Base-by-base conservation (phyloP, 2,888 invertebrate species). In the Lampropteryx suffumata region DNA sequence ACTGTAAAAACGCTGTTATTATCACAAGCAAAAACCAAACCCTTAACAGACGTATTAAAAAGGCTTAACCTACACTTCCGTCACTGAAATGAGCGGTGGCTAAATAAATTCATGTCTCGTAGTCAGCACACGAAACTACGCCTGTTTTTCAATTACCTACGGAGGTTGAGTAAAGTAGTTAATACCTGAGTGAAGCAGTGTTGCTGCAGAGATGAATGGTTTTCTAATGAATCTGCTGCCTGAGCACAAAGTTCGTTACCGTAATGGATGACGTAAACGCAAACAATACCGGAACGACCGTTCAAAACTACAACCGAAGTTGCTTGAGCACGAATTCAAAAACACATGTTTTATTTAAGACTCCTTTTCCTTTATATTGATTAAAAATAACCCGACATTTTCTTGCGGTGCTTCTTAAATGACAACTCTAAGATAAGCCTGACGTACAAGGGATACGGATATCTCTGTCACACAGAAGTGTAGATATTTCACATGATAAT, bases 211-310 rank as follows among this genome's bases (percentile, higher is more conserved):
- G 76, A 82, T 81, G 82, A 82, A 84, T 83, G 77, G 77, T 68
- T 82, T 82, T 79, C 82, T 83, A 84, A 84, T 84, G 82, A 82
- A 84, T 77, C 79, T 73, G 71, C 67, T 62, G 69, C 55, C 59
- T 47, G 60, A 61, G 72, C 68, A 67, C 71, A 69, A 81, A 81
- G 76, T 80, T 84, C 79, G 82, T 81, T 83, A 80, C 71, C 62
- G 72, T 80, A 82, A 79, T 83, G 76, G 81, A 73, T 61, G 58
- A 53, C 52, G 59, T 55, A 56, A 53, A 47, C 47, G 49, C 29
- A 49, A 45, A 58, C 54, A 55, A 57, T 59, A 54, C 53, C 36
- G 28, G 46, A 59, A 55, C 52, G 46, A 30, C 50, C 54, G 40
- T 52, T 55, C 53, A 37, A 44, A 55, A 57, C 50, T 45, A 57